Conservation (phyloP, 2,888 invertebrate species). For the Oligia strigilis region DNA sequence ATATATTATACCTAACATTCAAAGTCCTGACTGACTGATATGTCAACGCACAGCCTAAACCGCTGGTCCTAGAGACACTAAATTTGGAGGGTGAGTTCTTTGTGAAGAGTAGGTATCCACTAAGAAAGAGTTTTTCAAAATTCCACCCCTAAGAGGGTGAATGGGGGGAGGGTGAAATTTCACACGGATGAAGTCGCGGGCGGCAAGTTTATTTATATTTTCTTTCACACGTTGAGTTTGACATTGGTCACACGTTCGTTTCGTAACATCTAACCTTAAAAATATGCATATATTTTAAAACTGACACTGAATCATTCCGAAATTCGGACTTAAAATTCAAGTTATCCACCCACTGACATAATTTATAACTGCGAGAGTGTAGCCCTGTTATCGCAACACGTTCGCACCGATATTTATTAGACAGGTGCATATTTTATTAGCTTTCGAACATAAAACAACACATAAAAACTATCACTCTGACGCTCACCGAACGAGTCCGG, state of each 20-base stretch:
- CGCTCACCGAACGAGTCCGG: slow-evolving; percentile 70
- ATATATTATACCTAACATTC: too few species aligned
- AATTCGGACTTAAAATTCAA: slow-evolving; percentile 60
- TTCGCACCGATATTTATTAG: slow-evolving; percentile 79
- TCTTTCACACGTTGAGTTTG: slow-evolving; percentile 9
- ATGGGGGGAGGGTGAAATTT: too few species aligned
- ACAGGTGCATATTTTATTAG: slow-evolving; percentile 83
- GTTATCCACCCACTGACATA: slow-evolving; percentile 74
- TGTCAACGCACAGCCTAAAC: too few species aligned
- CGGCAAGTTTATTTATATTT: not conserved
- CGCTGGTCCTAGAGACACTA: too few species aligned
- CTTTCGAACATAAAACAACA: slow-evolving; percentile 79
- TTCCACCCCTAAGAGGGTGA: too few species aligned
- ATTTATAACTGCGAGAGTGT: slow-evolving; percentile 75
- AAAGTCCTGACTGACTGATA: too few species aligned
- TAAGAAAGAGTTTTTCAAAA: too few species aligned
- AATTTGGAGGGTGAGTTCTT: too few species aligned
- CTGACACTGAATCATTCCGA: slow-evolving; percentile 38
- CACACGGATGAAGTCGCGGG: too few species aligned
- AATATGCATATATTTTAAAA: slow-evolving; percentile 34
- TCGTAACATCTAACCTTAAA: slow-evolving; percentile 41
- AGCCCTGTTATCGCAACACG: slow-evolving; percentile 78
- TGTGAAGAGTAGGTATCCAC: too few species aligned
- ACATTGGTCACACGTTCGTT: slow-evolving; percentile 26
- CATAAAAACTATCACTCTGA: slow-evolving; percentile 80